Percentiles rank a stretch among this genome's conserved stretches.
Evolutionary conservation across 2,113 vertebrate species (phyloP).

Genomic region (Chaetorhynchus papuensis): DNA sequence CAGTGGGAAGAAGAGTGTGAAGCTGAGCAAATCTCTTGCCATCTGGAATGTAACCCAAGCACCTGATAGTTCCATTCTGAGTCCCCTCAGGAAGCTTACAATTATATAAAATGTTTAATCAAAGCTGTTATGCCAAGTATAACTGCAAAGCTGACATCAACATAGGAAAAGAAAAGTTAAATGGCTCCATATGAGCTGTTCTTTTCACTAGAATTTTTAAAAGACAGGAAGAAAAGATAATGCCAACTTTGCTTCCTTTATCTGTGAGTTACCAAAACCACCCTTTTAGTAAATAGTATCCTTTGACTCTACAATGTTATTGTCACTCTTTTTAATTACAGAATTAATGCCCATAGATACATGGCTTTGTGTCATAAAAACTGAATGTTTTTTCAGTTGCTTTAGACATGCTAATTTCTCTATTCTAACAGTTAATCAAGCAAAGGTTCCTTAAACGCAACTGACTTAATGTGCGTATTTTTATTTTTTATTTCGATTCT

Average conservation of each 20-base stretch:
- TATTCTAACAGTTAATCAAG: background rate
- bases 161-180: constrained; percentile 39
- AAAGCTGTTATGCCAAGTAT: constrained; percentile 47
- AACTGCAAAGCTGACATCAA: constrained; percentile 54
- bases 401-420: background rate
- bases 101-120: constrained; percentile 57
- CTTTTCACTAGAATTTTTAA: constrained; percentile 30
- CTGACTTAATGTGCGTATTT: background rate
- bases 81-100: constrained; percentile 42
- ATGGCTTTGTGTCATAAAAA: background rate
- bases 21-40: constrained; percentile 47
- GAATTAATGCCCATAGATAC: background rate
- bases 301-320: background rate
- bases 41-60: constrained; percentile 48
- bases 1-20: constrained; percentile 49
- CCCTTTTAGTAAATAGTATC: background rate
- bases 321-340: background rate
- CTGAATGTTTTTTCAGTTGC: background rate
- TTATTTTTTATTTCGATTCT: background rate
- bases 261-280: background rate
- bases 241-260: background rate
- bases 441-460: background rate
- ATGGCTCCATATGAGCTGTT: background rate
- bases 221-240: background rate
- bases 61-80: constrained; percentile 49